Conservation (phyloP, 2,113 vertebrate species). For the Acinonyx jubatus region DNA sequence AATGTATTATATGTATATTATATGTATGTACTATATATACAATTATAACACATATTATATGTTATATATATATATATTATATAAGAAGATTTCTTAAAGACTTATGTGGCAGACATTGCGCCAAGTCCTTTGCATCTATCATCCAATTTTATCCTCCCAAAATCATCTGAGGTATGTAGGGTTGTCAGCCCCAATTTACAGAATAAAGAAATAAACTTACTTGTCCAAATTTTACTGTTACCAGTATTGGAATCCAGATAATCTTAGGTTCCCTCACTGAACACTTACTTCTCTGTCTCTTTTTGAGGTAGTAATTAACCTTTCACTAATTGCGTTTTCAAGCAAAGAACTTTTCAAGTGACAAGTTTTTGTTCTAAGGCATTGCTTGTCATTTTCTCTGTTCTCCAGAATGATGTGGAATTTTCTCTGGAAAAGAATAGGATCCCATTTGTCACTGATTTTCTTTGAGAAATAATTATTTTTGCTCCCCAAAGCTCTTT, state of each 20-base stretch:
- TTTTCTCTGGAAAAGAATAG: slow-evolving; percentile 16
- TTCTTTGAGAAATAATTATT: slow-evolving; percentile 21
- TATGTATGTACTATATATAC: neutral
- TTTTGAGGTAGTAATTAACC: slow-evolving; percentile 28
- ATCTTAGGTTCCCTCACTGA: neutral
- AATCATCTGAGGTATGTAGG: neutral
- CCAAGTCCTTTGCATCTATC: neutral
- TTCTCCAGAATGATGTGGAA: slow-evolving; percentile 20
- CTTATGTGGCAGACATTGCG: neutral
- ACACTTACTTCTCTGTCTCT: neutral
- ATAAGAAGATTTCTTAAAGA: neutral
- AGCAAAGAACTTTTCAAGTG: neutral
- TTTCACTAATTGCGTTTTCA: slow-evolving; percentile 12
- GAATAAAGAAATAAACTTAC: neutral
- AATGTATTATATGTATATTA: neutral
- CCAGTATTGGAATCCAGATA: neutral
- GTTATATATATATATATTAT: neutral
- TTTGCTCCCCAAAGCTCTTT: neutral
- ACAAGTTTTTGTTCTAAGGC: neutral
- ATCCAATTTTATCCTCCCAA: neutral
- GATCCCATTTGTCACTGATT: neutral
- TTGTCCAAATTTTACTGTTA: neutral
- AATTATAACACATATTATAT: too few species aligned
- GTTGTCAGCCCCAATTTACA: neutral
- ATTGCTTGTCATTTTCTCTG: neutral